These are phyloP conservation scores for Cheilosia variabilis DNA, from an alignment of 2,888 invertebrate genomes.

Conservation along the genomic window DNA sequence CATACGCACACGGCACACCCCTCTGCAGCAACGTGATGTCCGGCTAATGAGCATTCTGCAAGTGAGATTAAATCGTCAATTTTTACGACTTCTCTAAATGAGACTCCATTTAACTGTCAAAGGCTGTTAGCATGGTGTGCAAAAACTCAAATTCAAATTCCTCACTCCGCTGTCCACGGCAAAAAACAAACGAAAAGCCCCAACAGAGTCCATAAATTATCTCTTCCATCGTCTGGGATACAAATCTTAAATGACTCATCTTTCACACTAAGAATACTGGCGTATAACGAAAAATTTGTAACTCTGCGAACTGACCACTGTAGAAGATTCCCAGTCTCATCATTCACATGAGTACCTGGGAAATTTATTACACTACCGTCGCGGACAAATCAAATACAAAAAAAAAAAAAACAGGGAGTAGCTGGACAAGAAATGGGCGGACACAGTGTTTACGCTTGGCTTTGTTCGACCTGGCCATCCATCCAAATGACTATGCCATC, in stretches of 20 bases:
- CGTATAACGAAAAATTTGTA: conserved; percentile 53
- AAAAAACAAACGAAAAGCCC: conserved; percentile 28
- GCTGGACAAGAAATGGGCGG: conserved; percentile 52
- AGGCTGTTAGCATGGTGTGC: conserved; percentile 24
- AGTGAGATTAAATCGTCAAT: conserved; percentile 57
- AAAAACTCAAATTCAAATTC: conserved; percentile 13
- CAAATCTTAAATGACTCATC: conserved; percentile 59
- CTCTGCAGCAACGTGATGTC: conserved; percentile 22
- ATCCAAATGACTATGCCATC: conserved; percentile 46
- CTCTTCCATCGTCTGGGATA: conserved; percentile 29
- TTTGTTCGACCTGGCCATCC: conserved; percentile 48
- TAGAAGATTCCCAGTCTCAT: conserved; percentile 62
- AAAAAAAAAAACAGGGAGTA: conserved; percentile 7
- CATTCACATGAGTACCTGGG: conserved; percentile 56
- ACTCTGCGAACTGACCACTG: conserved; percentile 42
- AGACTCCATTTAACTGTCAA: conserved; percentile 45
- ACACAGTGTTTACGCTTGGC: conserved; percentile 45
- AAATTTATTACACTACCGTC: conserved; percentile 59
- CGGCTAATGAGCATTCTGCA: conserved; percentile 44
- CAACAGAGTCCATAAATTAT: conserved; percentile 58
- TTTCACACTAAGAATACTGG: not conserved
- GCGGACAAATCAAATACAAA: conserved; percentile 57
- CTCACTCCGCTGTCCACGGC: conserved; percentile 23
- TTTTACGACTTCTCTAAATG: conserved; percentile 23
- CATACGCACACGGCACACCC: not conserved